Conservation (phyloP, 2,888 invertebrate genomes). For the Girardia tigrina region DNA sequence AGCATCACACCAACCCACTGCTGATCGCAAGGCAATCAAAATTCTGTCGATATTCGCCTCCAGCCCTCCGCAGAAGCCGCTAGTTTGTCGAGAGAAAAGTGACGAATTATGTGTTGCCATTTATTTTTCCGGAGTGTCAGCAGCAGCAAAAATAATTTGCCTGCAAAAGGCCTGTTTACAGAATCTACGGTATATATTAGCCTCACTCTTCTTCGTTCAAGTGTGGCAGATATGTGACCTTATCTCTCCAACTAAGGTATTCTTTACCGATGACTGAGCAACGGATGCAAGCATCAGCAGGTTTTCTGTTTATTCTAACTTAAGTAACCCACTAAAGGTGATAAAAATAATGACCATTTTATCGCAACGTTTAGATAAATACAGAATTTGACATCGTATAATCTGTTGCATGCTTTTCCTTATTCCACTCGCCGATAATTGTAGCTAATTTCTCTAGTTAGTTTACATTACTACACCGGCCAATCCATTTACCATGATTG, state of each 20-base stretch:
- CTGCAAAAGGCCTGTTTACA: neutral
- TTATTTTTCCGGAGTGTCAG: slow-evolving; percentile 18
- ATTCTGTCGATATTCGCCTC: slow-evolving; percentile 13
- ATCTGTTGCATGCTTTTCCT: slow-evolving; percentile 9
- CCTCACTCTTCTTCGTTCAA: slow-evolving; percentile 18
- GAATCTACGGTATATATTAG: slow-evolving; percentile 23
- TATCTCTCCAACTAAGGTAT: neutral
- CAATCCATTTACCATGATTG: neutral
- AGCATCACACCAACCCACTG: slow-evolving; percentile 18
- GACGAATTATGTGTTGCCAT: slow-evolving; percentile 19
- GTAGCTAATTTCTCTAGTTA: slow-evolving; percentile 15
- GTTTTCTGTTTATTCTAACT: slow-evolving; percentile 12
- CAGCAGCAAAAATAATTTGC: slow-evolving; percentile 11
- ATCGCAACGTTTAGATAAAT: slow-evolving; percentile 19
- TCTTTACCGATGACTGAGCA: slow-evolving; percentile 16
- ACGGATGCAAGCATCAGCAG: slow-evolving; percentile 17
- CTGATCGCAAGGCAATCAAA: slow-evolving; percentile 14
- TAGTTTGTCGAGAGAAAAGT: slow-evolving; percentile 20
- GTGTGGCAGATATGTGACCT: slow-evolving; percentile 10
- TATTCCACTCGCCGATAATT: neutral
- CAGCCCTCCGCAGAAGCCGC: slow-evolving; percentile 7
- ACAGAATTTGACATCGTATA: slow-evolving; percentile 1
- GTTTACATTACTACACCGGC: slow-evolving; percentile 8
- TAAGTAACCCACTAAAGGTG: neutral
- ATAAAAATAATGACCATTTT: slow-evolving; percentile 23